Base-by-base conservation (phyloP, 1,140 invertebrate genomes). In the Venturia canescens region DNA sequence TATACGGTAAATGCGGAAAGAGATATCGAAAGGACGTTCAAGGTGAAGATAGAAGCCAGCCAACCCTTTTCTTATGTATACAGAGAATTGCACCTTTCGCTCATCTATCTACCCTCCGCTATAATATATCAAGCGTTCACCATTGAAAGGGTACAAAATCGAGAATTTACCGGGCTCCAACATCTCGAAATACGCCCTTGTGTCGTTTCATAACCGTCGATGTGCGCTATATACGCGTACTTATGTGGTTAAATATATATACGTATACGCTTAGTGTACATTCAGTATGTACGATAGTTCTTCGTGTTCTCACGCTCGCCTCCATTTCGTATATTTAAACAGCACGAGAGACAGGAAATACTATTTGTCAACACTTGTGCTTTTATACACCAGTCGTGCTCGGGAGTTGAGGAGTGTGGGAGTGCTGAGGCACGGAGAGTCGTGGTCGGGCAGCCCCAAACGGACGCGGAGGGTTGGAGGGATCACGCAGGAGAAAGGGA, bases 321-420 rank as follows among this genome's bases (percentile, higher is more conserved):
- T 66, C 77, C 70, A 75, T 70, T 81, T 81, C 74, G 72, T 78
- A 82, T 79, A 82, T 84, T 84, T 83, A 82, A 82, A 66, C 34
- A 81, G 80, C 81, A 48, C 16, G 53, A 76, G 27, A 60, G 72
- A 79, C 66, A 57, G 82, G 66, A 83, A 82, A 85, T 83, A 85
- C 77, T 86, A 85, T 87, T 88, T 87, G 84, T 86, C 87, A 87
- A 86, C 82, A 86, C 76, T 84, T 81, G 70, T 80, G 83, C 83
- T 83, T 85, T 85, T 87, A 81, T 87, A 84, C 84, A 75, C 70
- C 63, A 13, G 80, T 78, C 79, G 74, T 63, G 26, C 21, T 60
- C 7, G 74, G 27, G 83, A 69, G 66, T 31, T 63, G 66, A 31
- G 66, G 66, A 69, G 66, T 15, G 66, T 6, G 6, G 72, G 57